Evolutionary conservation across 2,797 vertebrate genomes (phyloP).

Genomic region (Moxostoma hubbsi): DNA sequence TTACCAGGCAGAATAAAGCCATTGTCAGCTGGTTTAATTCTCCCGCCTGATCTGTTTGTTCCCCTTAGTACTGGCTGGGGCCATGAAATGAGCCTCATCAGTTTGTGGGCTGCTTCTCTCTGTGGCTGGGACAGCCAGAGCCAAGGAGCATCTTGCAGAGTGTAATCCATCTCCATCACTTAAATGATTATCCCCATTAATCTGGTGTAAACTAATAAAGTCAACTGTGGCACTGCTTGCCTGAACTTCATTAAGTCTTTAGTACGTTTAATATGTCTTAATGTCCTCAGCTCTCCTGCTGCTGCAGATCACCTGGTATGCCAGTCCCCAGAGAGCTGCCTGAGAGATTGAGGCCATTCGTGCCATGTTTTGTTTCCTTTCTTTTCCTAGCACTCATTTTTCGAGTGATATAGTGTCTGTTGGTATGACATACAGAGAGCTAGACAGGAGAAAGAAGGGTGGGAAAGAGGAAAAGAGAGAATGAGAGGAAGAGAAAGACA

Average conservation of each 20-base stretch:
- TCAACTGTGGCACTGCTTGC: slow-evolving; percentile 84
- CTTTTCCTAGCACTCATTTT: slow-evolving; percentile 50
- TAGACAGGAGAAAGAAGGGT: slow-evolving; percentile 43
- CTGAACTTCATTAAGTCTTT: slow-evolving; percentile 99
- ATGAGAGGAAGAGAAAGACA: slow-evolving; percentile 52
- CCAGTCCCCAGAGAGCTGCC: slow-evolving; percentile 70
- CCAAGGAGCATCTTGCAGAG: slow-evolving; percentile 85
- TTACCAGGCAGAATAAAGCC: slow-evolving; percentile 4
- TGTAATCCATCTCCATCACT: slow-evolving; percentile 99
- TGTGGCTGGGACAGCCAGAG: slow-evolving; percentile 60
- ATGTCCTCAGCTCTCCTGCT: slow-evolving; percentile 82
- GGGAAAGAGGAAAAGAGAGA: slow-evolving; percentile 51
- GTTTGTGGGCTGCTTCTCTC: slow-evolving; percentile 27
- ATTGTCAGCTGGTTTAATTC: slow-evolving; percentile 6
- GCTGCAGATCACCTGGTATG: slow-evolving; percentile 77
- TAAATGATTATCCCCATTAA: slow-evolving; percentile 99
- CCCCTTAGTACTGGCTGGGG: neutral
- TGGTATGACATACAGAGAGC: slow-evolving; percentile 54
- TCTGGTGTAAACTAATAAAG: slow-evolving; percentile 99
- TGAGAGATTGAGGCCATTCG: slow-evolving; percentile 64
- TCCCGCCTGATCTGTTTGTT: neutral
- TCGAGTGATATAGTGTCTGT: slow-evolving; percentile 51
- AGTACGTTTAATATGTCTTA: slow-evolving; percentile 99
- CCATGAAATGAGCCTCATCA: neutral
- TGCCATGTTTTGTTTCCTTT: slow-evolving; percentile 59